Evolutionary conservation across 2,888 invertebrate genomes (phyloP), one percentile per base, ranked within the genome.

Genomic region (Oscheius myriophilus): DNA sequence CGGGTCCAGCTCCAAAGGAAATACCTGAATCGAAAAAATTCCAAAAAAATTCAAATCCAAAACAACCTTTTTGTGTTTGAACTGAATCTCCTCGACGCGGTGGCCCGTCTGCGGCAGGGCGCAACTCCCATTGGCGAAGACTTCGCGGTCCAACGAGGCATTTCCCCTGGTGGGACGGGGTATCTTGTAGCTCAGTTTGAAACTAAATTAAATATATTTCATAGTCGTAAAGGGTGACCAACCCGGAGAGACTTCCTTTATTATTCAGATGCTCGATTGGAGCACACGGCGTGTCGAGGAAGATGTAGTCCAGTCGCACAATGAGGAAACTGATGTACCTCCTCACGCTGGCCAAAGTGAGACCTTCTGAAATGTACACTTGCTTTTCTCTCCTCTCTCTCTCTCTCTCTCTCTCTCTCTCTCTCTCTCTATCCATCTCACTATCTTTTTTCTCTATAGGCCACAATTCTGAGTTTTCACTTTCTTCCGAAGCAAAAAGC

Each of bases 281-380:
- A 14, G 18, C 18, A 23, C 55, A 52, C 18, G 43, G 41, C 12
- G 7, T 41, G 16, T 70, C 53, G 0, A 74, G 41, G 16, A 69
- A 52, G 23, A 79, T 66, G 46, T 79, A 65, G 25, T 79, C 79
- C 42, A 79, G 54, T 59, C 62, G 58, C 57, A 79, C 58, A 18
- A 58, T 49, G 12, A 66, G 39, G 45, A 49, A 43, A 26, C 57
- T 55, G 33, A 66, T 25, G 21, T 51, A 55, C 9, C 51, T 25
- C 25, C 49, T 55, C 6, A 55, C 39, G 25, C n/a, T 46, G 23
- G 55, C 33, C n/a, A 66, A 23, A 21, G 45, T 49, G 12, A 43
- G n/a, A 33, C 57, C 63, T 16, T 52, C 63, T 63, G 41, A 18
- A 45, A 43, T 45, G 41, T 23, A 55, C 33, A 53, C 7, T n/a